These are phyloP conservation scores for Notoglanidium macrostoma DNA, from an alignment of 2,797 vertebrate species.

Conservation along the genomic window DNA sequence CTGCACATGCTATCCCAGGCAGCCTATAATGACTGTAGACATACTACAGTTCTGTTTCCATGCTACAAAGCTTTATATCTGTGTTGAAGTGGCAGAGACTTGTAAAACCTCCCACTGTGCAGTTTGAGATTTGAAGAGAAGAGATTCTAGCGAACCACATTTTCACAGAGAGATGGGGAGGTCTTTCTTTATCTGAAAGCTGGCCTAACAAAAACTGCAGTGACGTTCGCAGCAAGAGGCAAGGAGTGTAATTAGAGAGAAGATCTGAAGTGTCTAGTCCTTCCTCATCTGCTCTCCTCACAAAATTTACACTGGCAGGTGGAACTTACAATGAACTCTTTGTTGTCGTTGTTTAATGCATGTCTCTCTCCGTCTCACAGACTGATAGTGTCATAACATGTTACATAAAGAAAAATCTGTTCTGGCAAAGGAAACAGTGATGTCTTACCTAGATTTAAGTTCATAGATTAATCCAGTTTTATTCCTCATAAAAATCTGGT, in stretches of 20 bases:
- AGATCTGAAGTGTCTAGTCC: conserved; percentile 51
- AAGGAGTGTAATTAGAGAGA: conserved; percentile 30
- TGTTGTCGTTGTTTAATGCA: conserved; percentile 71
- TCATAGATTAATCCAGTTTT: neutral
- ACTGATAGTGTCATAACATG: neutral
- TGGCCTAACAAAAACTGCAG: conserved; percentile 16
- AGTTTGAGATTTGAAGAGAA: neutral
- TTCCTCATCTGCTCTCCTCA: conserved; percentile 68
- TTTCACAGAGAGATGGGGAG: neutral
- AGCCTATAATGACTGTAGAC: conserved; percentile 65
- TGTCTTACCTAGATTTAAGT: neutral
- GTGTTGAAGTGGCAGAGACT: conserved; percentile 8
- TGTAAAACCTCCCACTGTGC: conserved; percentile 11
- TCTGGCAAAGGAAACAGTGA: neutral
- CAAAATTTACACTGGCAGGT: conserved; percentile 69
- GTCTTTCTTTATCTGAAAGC: conserved; percentile 19
- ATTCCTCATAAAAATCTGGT: neutral
- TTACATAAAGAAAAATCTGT: neutral
- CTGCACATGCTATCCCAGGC: conserved; percentile 66
- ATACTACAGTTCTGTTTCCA: conserved; percentile 60
- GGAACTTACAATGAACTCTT: conserved; percentile 73
- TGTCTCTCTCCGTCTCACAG: conserved; percentile 52
- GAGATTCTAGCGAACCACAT: neutral
- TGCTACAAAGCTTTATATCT: conserved; percentile 22
- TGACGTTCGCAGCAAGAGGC: neutral